Percentiles rank a stretch among this genome's conserved stretches.
Evolutionary conservation across 1,140 invertebrate species (phyloP).

Genomic region (Diuraphis noxia): DNA sequence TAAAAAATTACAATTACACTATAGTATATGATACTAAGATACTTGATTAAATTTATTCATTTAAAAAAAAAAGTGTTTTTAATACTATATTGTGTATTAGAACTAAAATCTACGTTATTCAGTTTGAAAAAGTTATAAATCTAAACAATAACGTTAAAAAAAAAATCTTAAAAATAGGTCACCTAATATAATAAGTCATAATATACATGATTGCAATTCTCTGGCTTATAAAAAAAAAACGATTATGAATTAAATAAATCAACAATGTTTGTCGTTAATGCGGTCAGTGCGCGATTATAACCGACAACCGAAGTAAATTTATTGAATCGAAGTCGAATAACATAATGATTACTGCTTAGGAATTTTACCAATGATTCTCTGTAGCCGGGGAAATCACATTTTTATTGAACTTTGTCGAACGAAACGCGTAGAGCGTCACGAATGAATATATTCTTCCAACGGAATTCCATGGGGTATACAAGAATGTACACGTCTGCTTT

Average conservation of each 20-base stretch:
- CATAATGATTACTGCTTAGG: neutral
- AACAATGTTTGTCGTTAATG: neutral
- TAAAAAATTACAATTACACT: neutral
- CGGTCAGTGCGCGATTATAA: neutral
- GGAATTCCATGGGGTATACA: neutral
- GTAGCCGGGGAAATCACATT: neutral
- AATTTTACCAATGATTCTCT: neutral
- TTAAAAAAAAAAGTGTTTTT: neutral
- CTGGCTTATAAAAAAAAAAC: neutral
- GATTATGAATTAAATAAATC: neutral
- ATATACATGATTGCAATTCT: neutral
- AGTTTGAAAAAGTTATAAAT: neutral
- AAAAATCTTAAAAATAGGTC: neutral
- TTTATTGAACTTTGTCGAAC: neutral
- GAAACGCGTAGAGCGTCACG: neutral
- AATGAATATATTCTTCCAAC: neutral
- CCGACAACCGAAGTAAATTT: neutral
- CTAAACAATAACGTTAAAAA: neutral
- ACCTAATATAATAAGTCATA: neutral
- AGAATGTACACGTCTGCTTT: neutral
- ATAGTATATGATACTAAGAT: neutral
- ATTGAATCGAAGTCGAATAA: neutral
- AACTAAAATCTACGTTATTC: neutral
- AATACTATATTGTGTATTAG: neutral
- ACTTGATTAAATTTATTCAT: neutral